Conservation (phyloP, 2,888 invertebrate species). For the Andrena dorsata region DNA sequence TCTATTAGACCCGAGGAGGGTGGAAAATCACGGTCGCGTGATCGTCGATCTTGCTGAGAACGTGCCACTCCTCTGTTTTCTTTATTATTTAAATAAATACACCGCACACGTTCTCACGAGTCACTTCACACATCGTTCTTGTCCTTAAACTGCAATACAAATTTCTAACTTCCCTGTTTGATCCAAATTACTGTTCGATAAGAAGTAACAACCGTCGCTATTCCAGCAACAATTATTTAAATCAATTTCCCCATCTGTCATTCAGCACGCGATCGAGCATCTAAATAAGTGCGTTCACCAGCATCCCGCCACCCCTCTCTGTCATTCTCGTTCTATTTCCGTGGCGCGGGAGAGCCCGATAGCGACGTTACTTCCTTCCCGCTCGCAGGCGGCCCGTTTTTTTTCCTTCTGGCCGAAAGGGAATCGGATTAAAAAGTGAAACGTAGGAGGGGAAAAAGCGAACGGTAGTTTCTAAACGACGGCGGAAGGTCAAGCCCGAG, state of each 20-base stretch:
- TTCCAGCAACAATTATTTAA: too few relatives aligned
- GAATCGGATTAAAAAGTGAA: constrained; percentile 59
- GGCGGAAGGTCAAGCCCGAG: constrained; percentile 74
- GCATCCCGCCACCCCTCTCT: not conserved
- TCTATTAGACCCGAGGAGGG: constrained; percentile 41
- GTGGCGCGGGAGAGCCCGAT: not conserved
- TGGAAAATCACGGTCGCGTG: constrained; percentile 54
- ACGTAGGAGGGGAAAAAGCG: constrained; percentile 17
- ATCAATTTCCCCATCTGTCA: not conserved
- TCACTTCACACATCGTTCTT: not conserved
- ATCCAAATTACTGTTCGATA: too few relatives aligned
- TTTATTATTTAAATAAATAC: constrained; percentile 44
- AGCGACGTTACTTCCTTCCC: constrained; percentile 26
- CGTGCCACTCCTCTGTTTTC: constrained; percentile 20
- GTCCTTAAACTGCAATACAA: too few relatives aligned
- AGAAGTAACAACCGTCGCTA: too few relatives aligned
- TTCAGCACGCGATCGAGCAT: not conserved
- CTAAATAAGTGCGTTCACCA: not conserved
- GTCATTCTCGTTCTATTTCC: constrained; percentile 48
- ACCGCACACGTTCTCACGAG: not conserved
- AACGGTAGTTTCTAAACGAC: constrained; percentile 56
- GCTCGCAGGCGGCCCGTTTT: not conserved
- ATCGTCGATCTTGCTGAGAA: constrained; percentile 68
- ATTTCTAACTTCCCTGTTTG: too few relatives aligned
- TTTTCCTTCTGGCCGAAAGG: constrained; percentile 27